These are phyloP conservation scores for Aelia acuminata DNA, from an alignment of 2,888 invertebrate genomes.

Conservation along the genomic window DNA sequence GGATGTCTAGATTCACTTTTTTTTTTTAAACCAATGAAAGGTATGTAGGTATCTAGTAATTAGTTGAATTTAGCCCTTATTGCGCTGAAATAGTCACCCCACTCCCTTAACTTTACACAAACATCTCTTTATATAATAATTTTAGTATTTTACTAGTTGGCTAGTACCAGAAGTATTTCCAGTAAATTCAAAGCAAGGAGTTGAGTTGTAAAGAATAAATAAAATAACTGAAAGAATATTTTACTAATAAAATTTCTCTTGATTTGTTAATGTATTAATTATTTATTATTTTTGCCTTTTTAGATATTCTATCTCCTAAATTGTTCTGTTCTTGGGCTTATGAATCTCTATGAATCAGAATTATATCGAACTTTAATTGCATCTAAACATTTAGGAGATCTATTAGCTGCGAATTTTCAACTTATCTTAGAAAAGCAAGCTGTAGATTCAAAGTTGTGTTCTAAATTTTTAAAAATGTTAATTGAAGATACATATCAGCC, in stretches of 20 bases:
- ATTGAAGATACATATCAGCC: constrained; percentile 75
- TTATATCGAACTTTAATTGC: constrained; percentile 73
- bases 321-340: constrained; percentile 72
- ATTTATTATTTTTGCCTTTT: constrained; percentile 49
- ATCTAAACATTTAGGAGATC: constrained; percentile 74
- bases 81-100: too few species aligned
- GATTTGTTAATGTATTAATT: background rate
- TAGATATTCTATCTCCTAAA: constrained; percentile 69
- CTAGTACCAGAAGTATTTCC: too few species aligned
- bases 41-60: too few species aligned
- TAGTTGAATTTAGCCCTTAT: too few species aligned
- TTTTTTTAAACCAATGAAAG: too few species aligned
- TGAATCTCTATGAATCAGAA: constrained; percentile 70
- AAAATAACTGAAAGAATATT: background rate
- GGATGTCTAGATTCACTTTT: too few species aligned
- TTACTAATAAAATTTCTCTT: background rate
- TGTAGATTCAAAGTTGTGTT: constrained; percentile 72
- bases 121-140: too few species aligned
- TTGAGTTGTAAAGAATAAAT: too few species aligned
- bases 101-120: too few species aligned
- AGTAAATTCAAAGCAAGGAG: too few species aligned
- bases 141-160: too few species aligned
- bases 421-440: constrained; percentile 72
- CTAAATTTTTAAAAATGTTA: constrained; percentile 72
- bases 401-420: constrained; percentile 74